Evolutionary conservation across 2,888 invertebrate genomes (phyloP).

Genomic region (Melinaea menophilus): DNA sequence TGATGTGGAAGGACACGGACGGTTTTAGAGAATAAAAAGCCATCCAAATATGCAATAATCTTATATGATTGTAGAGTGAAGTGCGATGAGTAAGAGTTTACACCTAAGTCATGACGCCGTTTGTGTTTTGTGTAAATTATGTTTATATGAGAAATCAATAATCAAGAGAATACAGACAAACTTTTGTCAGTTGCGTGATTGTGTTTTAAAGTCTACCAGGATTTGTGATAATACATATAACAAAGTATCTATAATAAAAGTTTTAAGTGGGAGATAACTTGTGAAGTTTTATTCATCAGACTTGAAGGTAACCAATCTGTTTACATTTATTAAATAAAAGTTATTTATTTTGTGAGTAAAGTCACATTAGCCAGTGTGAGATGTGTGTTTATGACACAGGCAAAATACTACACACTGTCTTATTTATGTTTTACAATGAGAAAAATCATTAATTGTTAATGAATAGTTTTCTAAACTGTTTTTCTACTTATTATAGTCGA

Average conservation of each 20-base stretch:
- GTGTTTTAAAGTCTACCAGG: slow-evolving; percentile 84
- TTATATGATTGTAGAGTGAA: slow-evolving; percentile 71
- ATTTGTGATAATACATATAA: slow-evolving; percentile 86
- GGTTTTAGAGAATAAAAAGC: slow-evolving; percentile 70
- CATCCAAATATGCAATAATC: slow-evolving; percentile 76
- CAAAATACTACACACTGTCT: background rate
- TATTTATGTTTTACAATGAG: no score
- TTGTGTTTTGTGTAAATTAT: slow-evolving; percentile 78
- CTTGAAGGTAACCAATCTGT: slow-evolving; percentile 57
- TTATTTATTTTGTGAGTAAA: background rate
- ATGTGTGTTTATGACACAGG: no score
- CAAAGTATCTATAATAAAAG: slow-evolving; percentile 80
- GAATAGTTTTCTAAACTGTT: no score
- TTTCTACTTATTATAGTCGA: no score
- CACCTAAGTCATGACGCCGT: slow-evolving; percentile 72
- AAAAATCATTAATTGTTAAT: no score
- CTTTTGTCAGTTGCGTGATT: slow-evolving; percentile 81
- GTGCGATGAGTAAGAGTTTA: slow-evolving; percentile 67
- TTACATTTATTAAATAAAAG: slow-evolving; percentile 27
- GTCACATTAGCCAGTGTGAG: no score
- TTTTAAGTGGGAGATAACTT: slow-evolving; percentile 77
- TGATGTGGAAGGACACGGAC: slow-evolving; percentile 63
- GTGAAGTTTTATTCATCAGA: slow-evolving; percentile 75
- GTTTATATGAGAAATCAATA: slow-evolving; percentile 75
- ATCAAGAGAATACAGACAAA: slow-evolving; percentile 70